Base-by-base conservation (phyloP, 2,113 vertebrate genomes). In the Cryptomyrus ogoouensis region DNA sequence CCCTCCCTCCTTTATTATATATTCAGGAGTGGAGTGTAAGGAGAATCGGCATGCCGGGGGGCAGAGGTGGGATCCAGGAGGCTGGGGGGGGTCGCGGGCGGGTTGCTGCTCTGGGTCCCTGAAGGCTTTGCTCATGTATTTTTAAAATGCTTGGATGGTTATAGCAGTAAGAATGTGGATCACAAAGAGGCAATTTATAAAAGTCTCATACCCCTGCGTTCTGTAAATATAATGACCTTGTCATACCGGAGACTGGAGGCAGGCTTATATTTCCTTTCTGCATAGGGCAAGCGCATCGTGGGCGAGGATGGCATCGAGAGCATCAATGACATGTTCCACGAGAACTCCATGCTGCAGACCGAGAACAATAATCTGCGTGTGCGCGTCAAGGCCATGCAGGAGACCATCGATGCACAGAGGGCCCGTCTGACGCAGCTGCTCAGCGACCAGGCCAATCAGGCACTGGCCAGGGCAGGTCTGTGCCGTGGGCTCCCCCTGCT, bases 321-420 rank as follows among this genome's bases (percentile, higher is more conserved):
- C 92, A 95, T 99, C 91, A 99, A 98, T 87, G 98, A 99, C 94
- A 95, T 99, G 97, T 98, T 99, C 90, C 98, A 99, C 46, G 98
- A 99, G 94, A 99, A 99, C 92, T 96, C 97, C 0, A 99, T 99
- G 98, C 95, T 99, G 49, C 98, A 99, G 93, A 98, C 97, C 0
- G 98, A 99, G 92, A 99, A 99, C 92, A 98, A 97, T 91, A 98
- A 99, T 93, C 95, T 99, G 91, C 97, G 98, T 1, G 96, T 99
- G 88, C 95, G 98, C 80, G 97, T 99, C 92, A 99, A 99, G 96
- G 98, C 98, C 86, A 99, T 99, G 98, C 98, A 99, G 92, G 98
- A 99, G 94, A 99, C 98, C 0, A 95, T 99, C 0, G 98, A 99
- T 88, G 96, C 96, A 0, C 93, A 99, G 92, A 96, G 97, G 93